Evolutionary conservation across 2,797 vertebrate species (phyloP), one percentile per base, ranked within the genome.

Genomic region (Avahi laniger): DNA sequence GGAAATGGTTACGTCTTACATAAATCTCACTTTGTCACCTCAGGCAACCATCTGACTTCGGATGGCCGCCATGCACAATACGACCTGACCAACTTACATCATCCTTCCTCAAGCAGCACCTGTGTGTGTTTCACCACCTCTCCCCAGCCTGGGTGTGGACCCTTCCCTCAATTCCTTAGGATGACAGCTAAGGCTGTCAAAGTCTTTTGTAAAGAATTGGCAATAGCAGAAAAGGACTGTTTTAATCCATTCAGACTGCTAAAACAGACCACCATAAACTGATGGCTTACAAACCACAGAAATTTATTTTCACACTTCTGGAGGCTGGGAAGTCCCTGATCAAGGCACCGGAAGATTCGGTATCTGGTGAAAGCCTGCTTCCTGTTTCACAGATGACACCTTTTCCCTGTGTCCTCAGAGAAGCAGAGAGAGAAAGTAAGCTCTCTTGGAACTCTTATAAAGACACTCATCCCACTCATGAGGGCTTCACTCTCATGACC

Each of bases 61-160:
- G 65, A n/a, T 7, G 18, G 46, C 35, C 15, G 7, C 18, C 41
- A 38, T n/a, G 20, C 24, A 7, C 1, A n/a, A 22, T 0, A 4
- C 11, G 11, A 30, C 73, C 28, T 48, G 17, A 20, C 46, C 28
- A 24, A 30, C 18, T 5, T 7, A 33, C 6, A 0, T 35, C 5
- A 9, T 46, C 24, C 61, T 76, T 80, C 35, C 63, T 43, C 43
- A 17, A 48, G 59, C 33, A 57, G 35, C 17, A 0, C 28, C 14
- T 24, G 30, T 22, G 26, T 2, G 5, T 4, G 9, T 73, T 30
- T 9, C 30, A 1, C 75, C 24, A 65, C 9, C 18, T 46, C 50
- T 38, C 50, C 57, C n/a, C 69, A 70, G 0, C 50, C 10, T 65
- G 7, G 8, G 15, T 11, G 2, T 15, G 14, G 35, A 38, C 28